Percentiles rank a stretch among this genome's conserved stretches.
Evolutionary conservation across 2,888 invertebrate species (phyloP).

Genomic region (Synergus laeviventris): DNA sequence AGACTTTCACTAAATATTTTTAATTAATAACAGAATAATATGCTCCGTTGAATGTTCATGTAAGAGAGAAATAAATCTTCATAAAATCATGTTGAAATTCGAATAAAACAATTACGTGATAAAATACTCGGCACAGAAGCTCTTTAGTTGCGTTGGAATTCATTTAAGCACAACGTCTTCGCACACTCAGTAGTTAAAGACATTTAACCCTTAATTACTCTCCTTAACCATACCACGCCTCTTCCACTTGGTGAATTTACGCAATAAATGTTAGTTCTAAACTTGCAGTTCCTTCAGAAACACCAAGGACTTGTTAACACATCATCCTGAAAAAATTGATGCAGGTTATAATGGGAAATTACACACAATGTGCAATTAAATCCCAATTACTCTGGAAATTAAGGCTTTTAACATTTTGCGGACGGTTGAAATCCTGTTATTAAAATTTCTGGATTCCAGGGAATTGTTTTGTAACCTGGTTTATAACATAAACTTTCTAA

Average conservation of each 20-base stretch:
- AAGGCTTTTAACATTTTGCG: neutral
- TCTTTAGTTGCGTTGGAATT: conserved; percentile 1
- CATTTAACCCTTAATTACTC: conserved; percentile 32
- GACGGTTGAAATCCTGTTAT: no score
- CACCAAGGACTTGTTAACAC: neutral
- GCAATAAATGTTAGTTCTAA: conserved; percentile 22
- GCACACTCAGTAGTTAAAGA: conserved; percentile 34
- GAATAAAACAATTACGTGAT: conserved; percentile 6
- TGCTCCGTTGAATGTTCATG: neutral
- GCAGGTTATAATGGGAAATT: neutral
- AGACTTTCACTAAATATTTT: neutral
- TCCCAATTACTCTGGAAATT: neutral
- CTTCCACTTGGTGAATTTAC: conserved; percentile 23
- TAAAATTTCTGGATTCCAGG: no score
- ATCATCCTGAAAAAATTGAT: neutral
- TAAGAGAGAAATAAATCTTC: neutral
- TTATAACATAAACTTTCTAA: no score
- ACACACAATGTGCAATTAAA: neutral
- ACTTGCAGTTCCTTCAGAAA: conserved; percentile 9
- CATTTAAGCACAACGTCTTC: conserved; percentile 21
- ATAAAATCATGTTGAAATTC: neutral
- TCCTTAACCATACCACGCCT: conserved; percentile 20
- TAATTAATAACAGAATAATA: neutral
- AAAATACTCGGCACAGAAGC: neutral
- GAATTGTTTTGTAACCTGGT: no score